These are phyloP conservation scores for Sylvia atricapilla DNA, from an alignment of 2,113 vertebrate species.

Conservation along the genomic window DNA sequence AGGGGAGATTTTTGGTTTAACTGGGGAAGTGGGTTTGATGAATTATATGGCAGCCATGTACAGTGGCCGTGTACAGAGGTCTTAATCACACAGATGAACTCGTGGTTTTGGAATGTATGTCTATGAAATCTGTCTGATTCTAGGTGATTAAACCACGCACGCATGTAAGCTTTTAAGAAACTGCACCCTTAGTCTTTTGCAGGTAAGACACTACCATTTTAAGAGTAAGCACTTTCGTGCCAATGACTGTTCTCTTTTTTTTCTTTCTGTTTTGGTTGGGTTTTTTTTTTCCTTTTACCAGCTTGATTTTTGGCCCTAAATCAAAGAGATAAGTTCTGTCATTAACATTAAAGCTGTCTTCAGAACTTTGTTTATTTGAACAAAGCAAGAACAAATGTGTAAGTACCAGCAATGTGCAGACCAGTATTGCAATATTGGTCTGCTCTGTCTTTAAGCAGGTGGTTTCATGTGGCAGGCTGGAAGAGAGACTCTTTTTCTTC, in stretches of 20 bases:
- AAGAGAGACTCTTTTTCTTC: slow-evolving; percentile 54
- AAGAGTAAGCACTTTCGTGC: neutral
- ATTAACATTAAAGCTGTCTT: neutral
- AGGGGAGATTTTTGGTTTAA: neutral
- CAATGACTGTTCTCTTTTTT: neutral
- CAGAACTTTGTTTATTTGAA: slow-evolving; percentile 12
- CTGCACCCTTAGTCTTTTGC: neutral
- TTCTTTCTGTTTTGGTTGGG: no score
- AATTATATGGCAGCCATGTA: neutral
- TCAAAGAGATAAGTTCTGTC: neutral
- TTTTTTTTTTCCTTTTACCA: neutral
- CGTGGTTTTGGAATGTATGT: neutral
- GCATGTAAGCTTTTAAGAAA: neutral
- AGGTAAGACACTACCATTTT: neutral
- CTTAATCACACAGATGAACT: neutral
- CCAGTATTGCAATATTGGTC: neutral
- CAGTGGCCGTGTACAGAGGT: neutral
- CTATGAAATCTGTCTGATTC: neutral
- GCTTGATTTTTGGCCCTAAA: neutral
- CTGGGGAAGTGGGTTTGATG: neutral
- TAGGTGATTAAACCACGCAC: neutral
- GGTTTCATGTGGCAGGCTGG: slow-evolving; percentile 57
- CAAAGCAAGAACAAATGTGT: neutral
- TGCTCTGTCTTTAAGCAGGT: slow-evolving; percentile 62
- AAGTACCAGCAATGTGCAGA: neutral